phyloP scores from a whole-genome alignment of 2,888 invertebrate species.

The Drosophila mercatorum region DNA sequence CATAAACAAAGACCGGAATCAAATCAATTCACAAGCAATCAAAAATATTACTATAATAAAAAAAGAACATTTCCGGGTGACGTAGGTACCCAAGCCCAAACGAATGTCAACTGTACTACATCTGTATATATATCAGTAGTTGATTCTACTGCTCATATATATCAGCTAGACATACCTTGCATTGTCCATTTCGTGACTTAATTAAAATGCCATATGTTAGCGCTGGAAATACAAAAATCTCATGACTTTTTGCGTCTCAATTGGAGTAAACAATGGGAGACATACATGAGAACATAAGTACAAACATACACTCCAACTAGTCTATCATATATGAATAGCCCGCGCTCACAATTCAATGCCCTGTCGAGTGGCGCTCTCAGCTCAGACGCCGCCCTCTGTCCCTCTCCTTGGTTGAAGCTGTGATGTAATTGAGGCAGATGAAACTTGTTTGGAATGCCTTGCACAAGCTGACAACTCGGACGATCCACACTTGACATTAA shows the following conservation, averaged over 20 bases:
- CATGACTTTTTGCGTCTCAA: constrained; percentile 16
- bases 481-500: constrained; percentile 67
- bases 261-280: constrained; percentile 20
- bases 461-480: constrained; percentile 37
- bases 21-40: constrained; percentile 2
- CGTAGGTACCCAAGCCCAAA: neutral
- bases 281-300: constrained; percentile 24
- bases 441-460: constrained; percentile 33
- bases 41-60: neutral
- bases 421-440: constrained; percentile 43
- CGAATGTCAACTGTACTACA: neutral
- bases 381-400: neutral
- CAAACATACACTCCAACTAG: neutral
- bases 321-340: constrained; percentile 2
- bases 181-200: constrained; percentile 11
- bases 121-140: neutral
- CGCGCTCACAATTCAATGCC: constrained; percentile 21
- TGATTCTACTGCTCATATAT: neutral
- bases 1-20: constrained; percentile 7
- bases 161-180: neutral
- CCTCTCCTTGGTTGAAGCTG: neutral
- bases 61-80: constrained; percentile 2
- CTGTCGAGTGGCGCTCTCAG: constrained; percentile 12
- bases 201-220: constrained; percentile 3
- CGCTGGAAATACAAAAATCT: neutral